These are phyloP conservation scores for Drosophila nannoptera DNA, from an alignment of 1,140 invertebrate species.

Conservation along the genomic window DNA sequence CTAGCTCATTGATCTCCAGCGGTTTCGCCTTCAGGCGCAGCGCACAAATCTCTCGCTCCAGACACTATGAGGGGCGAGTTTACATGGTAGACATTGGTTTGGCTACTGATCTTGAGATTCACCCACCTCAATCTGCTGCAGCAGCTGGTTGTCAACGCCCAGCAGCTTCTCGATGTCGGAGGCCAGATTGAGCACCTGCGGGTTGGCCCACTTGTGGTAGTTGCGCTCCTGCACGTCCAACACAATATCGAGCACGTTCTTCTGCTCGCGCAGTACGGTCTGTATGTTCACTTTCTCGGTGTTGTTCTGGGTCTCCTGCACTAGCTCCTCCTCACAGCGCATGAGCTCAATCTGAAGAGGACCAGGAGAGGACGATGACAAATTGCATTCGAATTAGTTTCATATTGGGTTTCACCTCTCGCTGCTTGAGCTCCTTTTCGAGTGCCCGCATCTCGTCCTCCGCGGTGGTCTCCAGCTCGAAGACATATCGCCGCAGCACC, in stretches of 20 bases:
- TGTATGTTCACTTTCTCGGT: conserved; percentile 82
- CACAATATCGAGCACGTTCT: conserved; percentile 79
- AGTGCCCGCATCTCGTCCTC: conserved; percentile 79
- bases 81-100: neutral
- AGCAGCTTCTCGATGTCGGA: conserved; percentile 78
- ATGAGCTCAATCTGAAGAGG: conserved; percentile 58
- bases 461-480: conserved; percentile 80
- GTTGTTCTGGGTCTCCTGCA: conserved; percentile 80
- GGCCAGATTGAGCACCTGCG: conserved; percentile 60
- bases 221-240: conserved; percentile 78
- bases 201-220: conserved; percentile 64
- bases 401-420: conserved; percentile 24
- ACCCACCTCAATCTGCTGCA: conserved; percentile 78
- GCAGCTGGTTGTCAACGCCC: conserved; percentile 68
- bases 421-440: conserved; percentile 66
- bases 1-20: conserved; percentile 59
- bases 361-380: neutral
- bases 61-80: conserved; percentile 33
- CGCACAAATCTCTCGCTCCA: conserved; percentile 74
- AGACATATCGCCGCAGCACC: conserved; percentile 80
- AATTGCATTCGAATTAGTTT: neutral
- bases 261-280: conserved; percentile 81
- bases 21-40: conserved; percentile 74
- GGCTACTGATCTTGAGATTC: neutral
- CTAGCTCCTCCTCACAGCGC: conserved; percentile 75